Conservation (phyloP, 2,113 vertebrate species). For the Macroglossus sobrinus region DNA sequence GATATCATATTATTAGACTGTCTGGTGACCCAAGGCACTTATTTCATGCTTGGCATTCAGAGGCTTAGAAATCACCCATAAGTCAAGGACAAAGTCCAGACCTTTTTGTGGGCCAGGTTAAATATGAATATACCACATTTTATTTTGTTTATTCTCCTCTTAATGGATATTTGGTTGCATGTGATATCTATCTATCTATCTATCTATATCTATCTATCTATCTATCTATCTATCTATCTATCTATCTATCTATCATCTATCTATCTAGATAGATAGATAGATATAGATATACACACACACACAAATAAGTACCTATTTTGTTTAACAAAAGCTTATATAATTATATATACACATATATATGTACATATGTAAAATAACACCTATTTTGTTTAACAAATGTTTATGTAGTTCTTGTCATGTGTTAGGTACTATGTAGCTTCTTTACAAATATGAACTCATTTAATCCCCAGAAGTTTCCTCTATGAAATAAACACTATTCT, state of each 20-base stretch:
- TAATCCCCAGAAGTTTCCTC: neutral
- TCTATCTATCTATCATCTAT: too few relatives aligned
- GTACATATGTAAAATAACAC: neutral
- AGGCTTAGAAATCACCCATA: neutral
- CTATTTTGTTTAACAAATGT: neutral
- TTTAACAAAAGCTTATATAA: too few relatives aligned
- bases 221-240: too few relatives aligned
- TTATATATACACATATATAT: too few relatives aligned
- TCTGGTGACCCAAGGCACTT: neutral
- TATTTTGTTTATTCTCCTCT: conserved; percentile 1
- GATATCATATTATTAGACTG: neutral
- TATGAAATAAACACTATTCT: neutral
- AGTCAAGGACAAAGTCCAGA: neutral
- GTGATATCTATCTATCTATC: too few relatives aligned
- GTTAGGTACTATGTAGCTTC: neutral
- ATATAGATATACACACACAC: too few relatives aligned
- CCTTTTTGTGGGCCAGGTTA: neutral
- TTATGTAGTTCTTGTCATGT: neutral
- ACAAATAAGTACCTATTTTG: too few relatives aligned
- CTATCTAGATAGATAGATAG: too few relatives aligned
- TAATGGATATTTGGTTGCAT: neutral
- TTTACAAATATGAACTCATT: neutral
- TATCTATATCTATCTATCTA: too few relatives aligned
- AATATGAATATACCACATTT: conserved; percentile 14
- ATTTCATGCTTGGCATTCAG: neutral